These are phyloP conservation scores for Cynoglossus semilaevis DNA, from an alignment of 2,113 vertebrate species.

Conservation along the genomic window DNA sequence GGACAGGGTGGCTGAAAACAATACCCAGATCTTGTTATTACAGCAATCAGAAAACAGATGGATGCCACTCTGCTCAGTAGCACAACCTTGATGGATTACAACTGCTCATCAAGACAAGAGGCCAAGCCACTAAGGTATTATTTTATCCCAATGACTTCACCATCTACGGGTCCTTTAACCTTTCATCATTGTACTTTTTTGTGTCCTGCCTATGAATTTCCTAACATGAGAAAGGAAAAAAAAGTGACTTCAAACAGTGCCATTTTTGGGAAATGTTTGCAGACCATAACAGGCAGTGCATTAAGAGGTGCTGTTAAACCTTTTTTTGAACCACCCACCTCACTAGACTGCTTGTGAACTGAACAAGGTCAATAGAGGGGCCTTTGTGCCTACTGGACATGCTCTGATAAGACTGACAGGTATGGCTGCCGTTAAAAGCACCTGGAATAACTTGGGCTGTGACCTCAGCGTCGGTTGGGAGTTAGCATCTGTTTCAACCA, in stretches of 20 bases:
- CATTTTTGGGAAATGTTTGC: slow-evolving; percentile 49
- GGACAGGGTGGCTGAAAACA: slow-evolving; percentile 50
- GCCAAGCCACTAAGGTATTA: slow-evolving; percentile 30
- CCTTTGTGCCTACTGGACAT: slow-evolving; percentile 32
- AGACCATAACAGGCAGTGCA: slow-evolving; percentile 55
- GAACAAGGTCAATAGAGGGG: slow-evolving; percentile 23
- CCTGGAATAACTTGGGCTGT: slow-evolving; percentile 39
- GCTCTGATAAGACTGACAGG: slow-evolving; percentile 39
- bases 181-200: slow-evolving; percentile 28
- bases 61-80: slow-evolving; percentile 39
- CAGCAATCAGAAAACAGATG: slow-evolving; percentile 56
- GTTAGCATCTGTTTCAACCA: slow-evolving; percentile 43
- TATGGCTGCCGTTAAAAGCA: slow-evolving; percentile 36
- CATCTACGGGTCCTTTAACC: slow-evolving; percentile 27
- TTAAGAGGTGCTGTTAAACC: slow-evolving; percentile 45
- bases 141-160: slow-evolving; percentile 44
- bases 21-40: slow-evolving; percentile 45
- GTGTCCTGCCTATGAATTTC: slow-evolving; percentile 29
- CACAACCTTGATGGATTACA: slow-evolving; percentile 54
- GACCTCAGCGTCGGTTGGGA: slow-evolving; percentile 24
- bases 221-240: slow-evolving; percentile 1
- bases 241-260: slow-evolving; percentile 34
- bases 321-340: slow-evolving; percentile 48
- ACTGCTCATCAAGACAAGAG: slow-evolving; percentile 50
- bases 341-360: slow-evolving; percentile 27